A percentile compares a stretch with the other conserved stretches of the same genome.
Conservation (phyloP, 2,888 invertebrate species). For the Biston betularia region DNA sequence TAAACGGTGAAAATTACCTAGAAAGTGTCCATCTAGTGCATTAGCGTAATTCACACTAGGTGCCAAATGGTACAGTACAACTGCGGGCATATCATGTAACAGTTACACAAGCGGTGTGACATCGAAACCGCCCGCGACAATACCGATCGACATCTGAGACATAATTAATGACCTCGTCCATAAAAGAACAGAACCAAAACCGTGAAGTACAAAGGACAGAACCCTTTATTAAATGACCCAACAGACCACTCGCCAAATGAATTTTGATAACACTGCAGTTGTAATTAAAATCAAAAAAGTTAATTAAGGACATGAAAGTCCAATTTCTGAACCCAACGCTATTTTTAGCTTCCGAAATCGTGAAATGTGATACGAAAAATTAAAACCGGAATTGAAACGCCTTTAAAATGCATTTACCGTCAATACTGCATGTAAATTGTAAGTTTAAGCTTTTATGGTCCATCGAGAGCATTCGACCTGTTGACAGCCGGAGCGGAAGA, state of each 20-base stretch:
- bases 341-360: background rate
- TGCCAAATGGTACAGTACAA: conserved; percentile 60
- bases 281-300: too few relatives aligned
- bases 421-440: conserved; percentile 12
- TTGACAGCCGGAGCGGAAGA: background rate
- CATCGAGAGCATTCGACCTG: background rate
- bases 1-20: conserved; percentile 59
- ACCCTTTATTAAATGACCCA: background rate
- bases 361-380: background rate
- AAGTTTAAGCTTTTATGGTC: conserved; percentile 1
- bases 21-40: conserved; percentile 68
- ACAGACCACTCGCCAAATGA: background rate
- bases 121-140: conserved; percentile 37
- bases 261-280: too few relatives aligned
- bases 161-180: conserved; percentile 35
- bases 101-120: conserved; percentile 51
- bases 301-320: too few relatives aligned
- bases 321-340: background rate
- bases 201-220: conserved; percentile 14
- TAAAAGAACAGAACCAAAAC: conserved; percentile 32
- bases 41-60: conserved; percentile 73
- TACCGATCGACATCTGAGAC: conserved; percentile 38
- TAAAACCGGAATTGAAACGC: conserved; percentile 5
- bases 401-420: conserved; percentile 8
- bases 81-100: conserved; percentile 58